These are phyloP conservation scores for Xyrauchen texanus DNA, from an alignment of 2,113 vertebrate species.

Conservation along the genomic window DNA sequence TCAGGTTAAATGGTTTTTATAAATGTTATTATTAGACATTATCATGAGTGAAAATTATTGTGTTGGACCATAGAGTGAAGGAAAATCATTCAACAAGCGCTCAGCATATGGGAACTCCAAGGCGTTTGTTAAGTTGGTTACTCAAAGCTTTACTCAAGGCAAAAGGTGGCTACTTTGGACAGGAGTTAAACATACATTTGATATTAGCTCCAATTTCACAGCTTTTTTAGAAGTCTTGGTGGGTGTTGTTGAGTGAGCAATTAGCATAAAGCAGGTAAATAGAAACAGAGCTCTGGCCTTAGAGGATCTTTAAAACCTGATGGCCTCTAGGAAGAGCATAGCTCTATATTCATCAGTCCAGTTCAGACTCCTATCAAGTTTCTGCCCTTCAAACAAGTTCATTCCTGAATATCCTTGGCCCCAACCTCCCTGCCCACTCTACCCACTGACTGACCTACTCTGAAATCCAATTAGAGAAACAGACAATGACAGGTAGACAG, in stretches of 20 bases:
- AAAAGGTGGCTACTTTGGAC: too few species aligned
- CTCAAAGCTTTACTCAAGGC: too few species aligned
- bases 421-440: conserved; percentile 23
- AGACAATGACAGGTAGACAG: neutral
- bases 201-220: too few species aligned
- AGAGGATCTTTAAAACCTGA: conserved; percentile 3
- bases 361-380: conserved; percentile 1
- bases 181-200: too few species aligned
- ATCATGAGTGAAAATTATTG: too few species aligned
- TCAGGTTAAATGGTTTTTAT: too few species aligned
- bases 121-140: too few species aligned
- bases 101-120: too few species aligned
- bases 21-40: too few species aligned
- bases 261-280: conserved; percentile 3
- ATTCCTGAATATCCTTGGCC: conserved; percentile 31
- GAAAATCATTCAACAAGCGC: too few species aligned
- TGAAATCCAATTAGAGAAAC: conserved; percentile 69
- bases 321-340: neutral
- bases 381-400: conserved; percentile 21
- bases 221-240: too few species aligned
- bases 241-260: neutral
- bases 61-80: too few species aligned
- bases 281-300: conserved; percentile 13
- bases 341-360: conserved; percentile 3
- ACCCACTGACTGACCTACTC: conserved; percentile 44